Base-by-base conservation (phyloP, 2,797 vertebrate species). In the Gymnoscopelus microlampas region DNA sequence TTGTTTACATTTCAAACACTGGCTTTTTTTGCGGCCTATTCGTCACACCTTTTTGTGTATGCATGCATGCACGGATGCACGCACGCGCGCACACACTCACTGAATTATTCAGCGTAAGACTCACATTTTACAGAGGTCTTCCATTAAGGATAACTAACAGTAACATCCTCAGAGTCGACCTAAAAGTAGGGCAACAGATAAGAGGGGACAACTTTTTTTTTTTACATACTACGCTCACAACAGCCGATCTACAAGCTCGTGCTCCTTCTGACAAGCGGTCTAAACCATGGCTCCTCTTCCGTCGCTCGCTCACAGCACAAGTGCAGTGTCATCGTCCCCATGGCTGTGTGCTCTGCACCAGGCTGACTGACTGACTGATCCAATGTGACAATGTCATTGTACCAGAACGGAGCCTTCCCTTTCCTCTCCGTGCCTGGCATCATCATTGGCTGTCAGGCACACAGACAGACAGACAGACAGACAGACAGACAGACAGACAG, bases 361-460 rank as follows among this genome's bases (percentile, higher is more conserved):
- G 12, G 26, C 29, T n/a, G 12, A 6, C n/a, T 70, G 81, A 63
- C 78, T 85, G 86, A 90, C 85, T 74, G 87, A 92, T 91, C 71
- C 64, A 63, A 88, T 85, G 86, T 90, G 91, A 92, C 91, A 91
- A 82, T 63, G 56, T 78, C 82, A 86, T 85, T 77, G 65, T 85
- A 81, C 1, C 63, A 81, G 83, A 85, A 76, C 39, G 70, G 74
- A 77, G 77, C 79, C 66, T 58, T 14, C 58, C 78, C 81, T 84
- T 63, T 60, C 80, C 65, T 66, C 71, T 71, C 73, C 9, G 1
- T 62, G 71, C 74, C 73, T 71, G 66, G 78, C 83, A 77, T 84
- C 84, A 70, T 80, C 19, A 29, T 75, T 74, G 85, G 78, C 84
- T 84, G 81, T 81, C 86, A 80, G 78, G 79, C 61, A 74, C 73